phyloP scores from a whole-genome alignment of 2,797 vertebrate genomes.

The Chaunax sp. region DNA sequence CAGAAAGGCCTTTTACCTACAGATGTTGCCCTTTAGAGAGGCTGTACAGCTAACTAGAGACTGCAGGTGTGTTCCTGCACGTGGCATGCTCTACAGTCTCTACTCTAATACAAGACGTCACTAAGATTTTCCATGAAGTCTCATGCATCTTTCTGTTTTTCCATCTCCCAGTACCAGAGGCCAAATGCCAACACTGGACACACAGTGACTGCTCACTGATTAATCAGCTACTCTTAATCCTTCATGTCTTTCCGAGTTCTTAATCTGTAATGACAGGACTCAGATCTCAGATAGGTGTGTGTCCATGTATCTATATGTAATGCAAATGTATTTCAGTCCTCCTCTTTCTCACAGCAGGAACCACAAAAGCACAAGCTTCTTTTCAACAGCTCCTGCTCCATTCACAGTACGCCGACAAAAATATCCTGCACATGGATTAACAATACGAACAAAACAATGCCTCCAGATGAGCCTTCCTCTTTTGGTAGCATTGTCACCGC shows the following conservation, averaged over 20 bases:
- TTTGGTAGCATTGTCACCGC: constrained; percentile 58
- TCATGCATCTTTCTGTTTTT: neutral
- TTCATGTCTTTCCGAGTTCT: neutral
- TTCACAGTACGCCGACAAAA: constrained; percentile 50
- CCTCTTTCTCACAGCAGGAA: constrained; percentile 41
- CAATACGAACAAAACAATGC: constrained; percentile 67
- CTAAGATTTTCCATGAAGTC: no score
- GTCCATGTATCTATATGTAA: constrained; percentile 14
- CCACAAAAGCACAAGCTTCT: constrained; percentile 37
- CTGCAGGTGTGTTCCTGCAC: constrained; percentile 13
- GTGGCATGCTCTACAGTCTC: neutral
- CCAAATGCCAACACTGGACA: constrained; percentile 57
- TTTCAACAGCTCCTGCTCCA: constrained; percentile 53
- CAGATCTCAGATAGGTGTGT: constrained; percentile 12
- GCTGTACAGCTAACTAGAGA: constrained; percentile 32
- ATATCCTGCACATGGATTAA: constrained; percentile 58
- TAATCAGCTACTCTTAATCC: constrained; percentile 24
- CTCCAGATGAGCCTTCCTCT: constrained; percentile 44
- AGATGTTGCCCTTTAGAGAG: constrained; percentile 62
- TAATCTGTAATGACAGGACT: constrained; percentile 6
- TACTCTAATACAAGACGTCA: neutral
- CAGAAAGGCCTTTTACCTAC: constrained; percentile 50
- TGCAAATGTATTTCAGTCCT: constrained; percentile 16
- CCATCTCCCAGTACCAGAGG: constrained; percentile 12
- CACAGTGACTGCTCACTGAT: constrained; percentile 43